Evolutionary conservation across 2,113 vertebrate species (phyloP).

Genomic region (Eulacestoma nigropectus): DNA sequence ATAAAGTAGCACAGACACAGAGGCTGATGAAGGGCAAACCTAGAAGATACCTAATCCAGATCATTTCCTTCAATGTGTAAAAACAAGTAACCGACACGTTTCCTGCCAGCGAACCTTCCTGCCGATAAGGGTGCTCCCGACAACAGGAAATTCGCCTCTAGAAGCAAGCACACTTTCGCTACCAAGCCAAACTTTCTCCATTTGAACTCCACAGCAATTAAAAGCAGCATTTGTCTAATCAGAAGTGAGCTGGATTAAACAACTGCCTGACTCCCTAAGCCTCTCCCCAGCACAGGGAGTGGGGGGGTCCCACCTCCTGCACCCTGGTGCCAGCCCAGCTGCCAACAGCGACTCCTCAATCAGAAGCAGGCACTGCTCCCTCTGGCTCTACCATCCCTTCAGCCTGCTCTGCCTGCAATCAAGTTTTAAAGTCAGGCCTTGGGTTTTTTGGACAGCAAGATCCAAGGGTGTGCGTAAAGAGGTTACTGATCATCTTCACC

Average conservation of each 20-base stretch:
- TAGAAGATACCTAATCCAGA: constrained; percentile 63
- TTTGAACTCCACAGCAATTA: neutral
- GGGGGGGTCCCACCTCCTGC: neutral
- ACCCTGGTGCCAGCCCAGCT: neutral
- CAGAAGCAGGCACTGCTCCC: neutral
- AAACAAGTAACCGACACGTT: constrained; percentile 78
- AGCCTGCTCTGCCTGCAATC: neutral
- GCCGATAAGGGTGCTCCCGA: constrained; percentile 71
- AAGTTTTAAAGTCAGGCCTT: neutral
- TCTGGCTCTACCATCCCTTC: neutral
- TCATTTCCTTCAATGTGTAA: constrained; percentile 72
- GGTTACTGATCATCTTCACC: neutral
- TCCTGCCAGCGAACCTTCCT: constrained; percentile 73
- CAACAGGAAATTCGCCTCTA: constrained; percentile 68
- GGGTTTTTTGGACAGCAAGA: neutral
- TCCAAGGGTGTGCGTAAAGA: neutral
- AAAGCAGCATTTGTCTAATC: neutral
- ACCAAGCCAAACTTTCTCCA: constrained; percentile 33
- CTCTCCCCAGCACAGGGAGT: neutral
- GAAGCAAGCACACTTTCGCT: constrained; percentile 36
- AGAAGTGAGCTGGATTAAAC: neutral
- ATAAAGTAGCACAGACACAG: neutral
- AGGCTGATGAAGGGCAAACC: constrained; percentile 33
- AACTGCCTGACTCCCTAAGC: neutral
- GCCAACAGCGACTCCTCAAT: neutral